Conservation (phyloP, 2,888 invertebrate species). For the Scaptomyza reducta region DNA sequence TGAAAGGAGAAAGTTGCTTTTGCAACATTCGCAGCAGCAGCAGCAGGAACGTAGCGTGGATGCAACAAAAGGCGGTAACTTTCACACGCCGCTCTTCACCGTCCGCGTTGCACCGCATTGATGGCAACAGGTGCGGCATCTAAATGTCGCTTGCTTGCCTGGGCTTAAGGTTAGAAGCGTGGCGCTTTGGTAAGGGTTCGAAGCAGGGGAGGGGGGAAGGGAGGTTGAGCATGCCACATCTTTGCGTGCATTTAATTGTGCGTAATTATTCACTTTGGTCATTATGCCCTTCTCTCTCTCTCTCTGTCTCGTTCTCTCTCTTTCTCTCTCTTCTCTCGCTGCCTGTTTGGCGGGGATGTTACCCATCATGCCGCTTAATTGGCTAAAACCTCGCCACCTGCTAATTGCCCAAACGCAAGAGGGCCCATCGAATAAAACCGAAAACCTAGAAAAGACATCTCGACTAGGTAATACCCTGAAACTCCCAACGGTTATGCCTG, state of each 20-base stretch:
- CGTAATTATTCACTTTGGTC: conserved; percentile 73
- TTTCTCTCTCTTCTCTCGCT: conserved; percentile 1
- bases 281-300: conserved; percentile 31
- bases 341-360: conserved; percentile 6
- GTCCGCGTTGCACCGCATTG: conserved; percentile 3
- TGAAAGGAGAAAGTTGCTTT: conserved; percentile 65
- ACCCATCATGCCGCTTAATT: conserved; percentile 52
- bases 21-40: background rate
- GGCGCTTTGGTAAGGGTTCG: background rate
- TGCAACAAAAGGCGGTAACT: conserved; percentile 50
- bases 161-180: background rate
- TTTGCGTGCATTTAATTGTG: conserved; percentile 71
- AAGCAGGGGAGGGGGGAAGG: background rate
- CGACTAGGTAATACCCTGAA: too few species aligned
- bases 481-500: too few species aligned
- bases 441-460: background rate
- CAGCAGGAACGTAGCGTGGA: conserved; percentile 33
- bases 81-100: conserved; percentile 41
- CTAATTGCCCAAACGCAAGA: conserved; percentile 47
- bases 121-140: conserved; percentile 50
- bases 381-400: conserved; percentile 41
- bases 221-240: conserved; percentile 49
- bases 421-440: background rate
- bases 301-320: background rate
- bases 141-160: conserved; percentile 4